Conservation (phyloP, 2,888 invertebrate genomes). For the Taenaris catops region DNA sequence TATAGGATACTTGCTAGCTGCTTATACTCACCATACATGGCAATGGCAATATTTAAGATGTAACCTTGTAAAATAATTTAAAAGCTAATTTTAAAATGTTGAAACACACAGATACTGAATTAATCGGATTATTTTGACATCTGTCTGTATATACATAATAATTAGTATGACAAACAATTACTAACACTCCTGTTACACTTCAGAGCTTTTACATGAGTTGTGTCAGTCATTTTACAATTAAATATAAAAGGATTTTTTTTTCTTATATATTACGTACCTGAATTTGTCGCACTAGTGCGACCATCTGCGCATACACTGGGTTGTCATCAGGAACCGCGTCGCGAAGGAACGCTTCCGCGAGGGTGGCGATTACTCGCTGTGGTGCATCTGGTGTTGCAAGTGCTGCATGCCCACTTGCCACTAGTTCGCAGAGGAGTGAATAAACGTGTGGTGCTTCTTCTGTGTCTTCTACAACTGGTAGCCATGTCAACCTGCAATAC, state of each 20-base stretch:
- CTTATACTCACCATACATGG: no score
- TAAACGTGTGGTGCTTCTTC: conserved; percentile 98
- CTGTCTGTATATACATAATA: no score
- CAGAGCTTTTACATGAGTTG: neutral
- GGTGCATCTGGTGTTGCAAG: conserved; percentile 93
- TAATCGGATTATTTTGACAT: no score
- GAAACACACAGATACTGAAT: no score
- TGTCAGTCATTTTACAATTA: neutral
- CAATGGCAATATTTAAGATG: no score
- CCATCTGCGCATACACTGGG: conserved; percentile 88
- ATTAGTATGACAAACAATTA: no score
- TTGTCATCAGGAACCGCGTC: conserved; percentile 89
- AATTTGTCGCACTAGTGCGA: conserved; percentile 91
- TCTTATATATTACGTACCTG: conserved; percentile 76
- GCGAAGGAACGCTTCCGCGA: conserved; percentile 93
- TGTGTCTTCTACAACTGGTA: conserved; percentile 97
- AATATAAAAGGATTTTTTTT: neutral
- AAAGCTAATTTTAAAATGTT: no score
- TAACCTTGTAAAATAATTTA: no score
- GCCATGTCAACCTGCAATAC: conserved; percentile 90
- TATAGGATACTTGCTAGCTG: no score
- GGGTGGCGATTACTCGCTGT: conserved; percentile 91
- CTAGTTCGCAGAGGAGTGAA: conserved; percentile 96
- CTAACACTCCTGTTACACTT: no score
- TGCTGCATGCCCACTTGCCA: conserved; percentile 93